Base-by-base conservation (phyloP, 2,888 invertebrate genomes). In the Poecilobothrus nobilitatus region DNA sequence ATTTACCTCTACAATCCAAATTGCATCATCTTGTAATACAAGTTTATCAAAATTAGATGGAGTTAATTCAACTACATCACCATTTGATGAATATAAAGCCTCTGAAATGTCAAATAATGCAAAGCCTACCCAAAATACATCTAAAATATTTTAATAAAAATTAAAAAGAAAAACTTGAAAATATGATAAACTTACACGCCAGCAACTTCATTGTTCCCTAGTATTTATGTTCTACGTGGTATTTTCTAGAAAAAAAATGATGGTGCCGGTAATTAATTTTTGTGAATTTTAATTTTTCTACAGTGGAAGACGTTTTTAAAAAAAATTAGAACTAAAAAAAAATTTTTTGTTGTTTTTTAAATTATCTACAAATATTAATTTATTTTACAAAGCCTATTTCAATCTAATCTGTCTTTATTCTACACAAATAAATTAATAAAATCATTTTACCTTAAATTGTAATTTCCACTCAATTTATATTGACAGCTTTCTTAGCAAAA, bases 1-100 rank as follows among this genome's bases (percentile, higher is more conserved):
- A 2, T 41, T 53, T 53, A 81, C 81, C 78, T 99, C 97, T 1
- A 99, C 93, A 70, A 99, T 83, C 97, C 97, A 98, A 33, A 98
- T 84, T 74, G 90, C 88, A 80, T 97, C 91, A 73, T 93, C 88
- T 73, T 92, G 87, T 66, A 89, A 82, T 6, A 98, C 97, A 74
- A 90, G 83, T 73, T 85, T 87, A 75, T 97, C 89, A 79, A 97
- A 98, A 84, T 95, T 97, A 66, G 84, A 84, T 0, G 91, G 87
- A n/a, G 90, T 95, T 71, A 98, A 83, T 69, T 94, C 91, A 15
- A 96, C 84, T 21, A 97, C 95, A 78, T 89, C 90, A 41, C 91
- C 89, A 27, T 84, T 84, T 1, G 89, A 84, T 15, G 89, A 86
- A 76, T 92, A 92, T 66, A 92, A 81, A 66, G 84, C 85, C 63